Conservation (phyloP, 2,113 vertebrate genomes). For the Oreochromis aureus region DNA sequence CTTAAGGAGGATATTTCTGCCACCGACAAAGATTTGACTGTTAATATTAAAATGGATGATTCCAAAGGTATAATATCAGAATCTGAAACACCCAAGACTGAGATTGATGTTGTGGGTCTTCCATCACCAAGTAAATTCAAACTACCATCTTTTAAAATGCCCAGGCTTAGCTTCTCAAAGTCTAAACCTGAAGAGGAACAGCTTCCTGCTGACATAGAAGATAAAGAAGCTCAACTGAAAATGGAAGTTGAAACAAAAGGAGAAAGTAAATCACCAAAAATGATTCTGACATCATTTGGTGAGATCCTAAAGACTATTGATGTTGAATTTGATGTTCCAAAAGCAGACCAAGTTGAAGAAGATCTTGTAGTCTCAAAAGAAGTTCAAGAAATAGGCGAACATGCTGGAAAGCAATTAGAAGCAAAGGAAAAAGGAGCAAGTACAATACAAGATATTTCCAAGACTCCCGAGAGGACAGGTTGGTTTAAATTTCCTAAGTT, state of each 20-base stretch:
- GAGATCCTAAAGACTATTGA: slow-evolving; percentile 60
- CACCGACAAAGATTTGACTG: slow-evolving; percentile 12
- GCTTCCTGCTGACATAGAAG: background rate
- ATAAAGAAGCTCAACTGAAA: slow-evolving; percentile 13
- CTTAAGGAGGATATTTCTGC: background rate
- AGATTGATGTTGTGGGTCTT: background rate
- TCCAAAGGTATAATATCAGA: background rate
- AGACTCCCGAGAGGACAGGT: slow-evolving; percentile 55
- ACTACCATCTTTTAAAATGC: slow-evolving; percentile 63
- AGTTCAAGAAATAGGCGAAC: background rate
- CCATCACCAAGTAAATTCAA: slow-evolving; percentile 67
- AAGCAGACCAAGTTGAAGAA: slow-evolving; percentile 39
- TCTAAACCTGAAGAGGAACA: slow-evolving; percentile 44
- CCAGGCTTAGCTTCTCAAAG: slow-evolving; percentile 51
- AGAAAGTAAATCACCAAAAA: slow-evolving; percentile 50
- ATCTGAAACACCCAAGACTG: slow-evolving; percentile 1
- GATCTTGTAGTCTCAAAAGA: slow-evolving; percentile 12
- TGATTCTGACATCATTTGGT: slow-evolving; percentile 42
- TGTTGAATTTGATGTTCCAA: slow-evolving; percentile 67
- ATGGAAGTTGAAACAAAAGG: slow-evolving; percentile 24
- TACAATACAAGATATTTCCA: slow-evolving; percentile 22
- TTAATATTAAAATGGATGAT: slow-evolving; percentile 14
- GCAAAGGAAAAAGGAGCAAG: slow-evolving; percentile 14
- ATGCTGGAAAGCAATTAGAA: background rate
- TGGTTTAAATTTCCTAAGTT: slow-evolving; percentile 72